A percentile compares a stretch with the other conserved stretches of the same genome.
Conservation (phyloP, 2,888 invertebrate genomes). For the Cheilosia soror region DNA sequence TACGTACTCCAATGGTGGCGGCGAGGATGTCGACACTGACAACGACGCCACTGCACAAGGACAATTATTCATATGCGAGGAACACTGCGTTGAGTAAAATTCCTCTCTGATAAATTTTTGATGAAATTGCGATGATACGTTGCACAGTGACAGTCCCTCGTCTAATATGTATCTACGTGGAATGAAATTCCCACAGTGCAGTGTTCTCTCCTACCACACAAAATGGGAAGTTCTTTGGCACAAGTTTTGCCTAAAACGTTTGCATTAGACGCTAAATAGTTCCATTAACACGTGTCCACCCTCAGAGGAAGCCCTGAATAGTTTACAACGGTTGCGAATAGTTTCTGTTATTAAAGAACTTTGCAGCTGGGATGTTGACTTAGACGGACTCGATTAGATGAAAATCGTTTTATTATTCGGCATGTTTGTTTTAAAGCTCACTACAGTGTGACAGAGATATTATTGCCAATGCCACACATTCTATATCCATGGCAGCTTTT, state of each 20-base stretch:
- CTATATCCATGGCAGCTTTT: too few species aligned
- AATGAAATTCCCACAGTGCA: slow-evolving; percentile 23
- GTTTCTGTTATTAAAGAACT: slow-evolving; percentile 14
- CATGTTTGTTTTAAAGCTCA: too few species aligned
- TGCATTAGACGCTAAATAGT: slow-evolving; percentile 57
- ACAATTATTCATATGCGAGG: slow-evolving; percentile 6
- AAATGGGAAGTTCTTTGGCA: slow-evolving; percentile 13
- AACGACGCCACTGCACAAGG: slow-evolving; percentile 36
- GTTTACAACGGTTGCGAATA: slow-evolving; percentile 16
- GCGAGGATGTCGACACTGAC: slow-evolving; percentile 11
- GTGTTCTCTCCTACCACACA: background rate
- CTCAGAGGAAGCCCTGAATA: slow-evolving; percentile 13
- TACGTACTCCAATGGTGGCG: slow-evolving; percentile 42
- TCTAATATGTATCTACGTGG: slow-evolving; percentile 8
- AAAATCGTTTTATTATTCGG: too few species aligned
- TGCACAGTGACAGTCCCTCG: slow-evolving; percentile 2
- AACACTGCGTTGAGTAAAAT: slow-evolving; percentile 31
- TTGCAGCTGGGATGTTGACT: background rate
- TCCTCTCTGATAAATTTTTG: slow-evolving; percentile 61
- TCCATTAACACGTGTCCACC: slow-evolving; percentile 28
- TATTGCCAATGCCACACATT: too few species aligned
- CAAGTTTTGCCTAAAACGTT: slow-evolving; percentile 30
- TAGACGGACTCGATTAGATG: background rate
- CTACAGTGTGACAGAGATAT: background rate
- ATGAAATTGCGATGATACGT: slow-evolving; percentile 63